Evolutionary conservation across 2,113 vertebrate species (phyloP), one percentile per base, ranked within the genome.

Genomic region (Saimiri boliviensis): DNA sequence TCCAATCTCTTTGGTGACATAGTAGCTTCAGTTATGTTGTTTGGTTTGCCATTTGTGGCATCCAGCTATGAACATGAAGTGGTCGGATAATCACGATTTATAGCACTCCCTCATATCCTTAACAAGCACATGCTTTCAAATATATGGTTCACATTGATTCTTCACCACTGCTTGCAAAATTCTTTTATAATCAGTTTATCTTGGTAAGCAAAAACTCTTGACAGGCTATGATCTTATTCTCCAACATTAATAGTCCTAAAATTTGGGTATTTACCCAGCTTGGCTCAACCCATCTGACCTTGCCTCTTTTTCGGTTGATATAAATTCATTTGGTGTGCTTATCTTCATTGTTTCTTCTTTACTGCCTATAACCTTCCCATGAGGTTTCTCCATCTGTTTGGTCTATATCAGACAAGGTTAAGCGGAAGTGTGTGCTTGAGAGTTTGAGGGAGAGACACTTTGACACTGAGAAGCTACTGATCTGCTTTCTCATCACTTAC

Each of bases 1-100:
- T 96, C 21, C 32, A 82, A 87, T 42, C 56, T 89, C 92, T 93
- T 94, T 86, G 79, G 45, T 93, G 58, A 82, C 16, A 74, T 3
- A 86, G 35, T 87, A 95, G 92, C 83, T 9, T 30, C 16, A 25
- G 11, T 30, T 49, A 68, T 49, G 87, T 93, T 60, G 96, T 85
- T 92, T 82, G 79, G 30, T 47, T 70, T 93, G 80, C 23, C 4
- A 20, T 76, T 40, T 89, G 86, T 32, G 32, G 54, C 76, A 91
- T 95, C 56, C n/a, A 86, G 40, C 58, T 19, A 1, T 6, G 81
- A 37, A 92, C 10, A 6, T 17, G 14, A 94, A 96, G 25, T 88
- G 80, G 71, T 54, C 89, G 23, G 5, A 40, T 27, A 52, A 71
- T 94, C n/a, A 45, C 25, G 54, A 8, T 40, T 35, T 74, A 93